These are phyloP conservation scores for Rissa tridactyla DNA, from an alignment of 2,113 vertebrate species.

Conservation along the genomic window DNA sequence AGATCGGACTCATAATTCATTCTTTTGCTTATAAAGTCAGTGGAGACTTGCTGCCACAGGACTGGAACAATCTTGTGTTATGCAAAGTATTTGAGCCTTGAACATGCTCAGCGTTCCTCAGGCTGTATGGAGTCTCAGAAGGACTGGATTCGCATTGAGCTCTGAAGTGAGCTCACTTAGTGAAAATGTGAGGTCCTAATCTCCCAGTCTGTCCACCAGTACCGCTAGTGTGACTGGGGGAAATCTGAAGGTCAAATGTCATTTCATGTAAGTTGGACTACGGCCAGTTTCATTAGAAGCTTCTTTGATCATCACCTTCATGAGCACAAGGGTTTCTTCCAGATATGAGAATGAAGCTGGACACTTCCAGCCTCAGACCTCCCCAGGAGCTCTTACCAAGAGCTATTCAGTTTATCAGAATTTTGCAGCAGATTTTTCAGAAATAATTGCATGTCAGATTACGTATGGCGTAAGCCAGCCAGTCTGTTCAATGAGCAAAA, in stretches of 20 bases:
- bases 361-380: not conserved
- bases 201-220: not conserved
- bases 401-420: not conserved
- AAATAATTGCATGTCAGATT: not conserved
- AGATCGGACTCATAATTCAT: not conserved
- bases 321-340: not conserved
- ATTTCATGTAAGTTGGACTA: not conserved
- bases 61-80: not conserved
- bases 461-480: not conserved
- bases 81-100: not conserved
- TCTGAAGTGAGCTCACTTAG: not conserved
- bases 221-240: not conserved
- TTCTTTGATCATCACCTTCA: not conserved
- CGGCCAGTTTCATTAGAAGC: not conserved
- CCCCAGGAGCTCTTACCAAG: not conserved
- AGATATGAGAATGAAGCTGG: not conserved
- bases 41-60: not conserved
- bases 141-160: not conserved
- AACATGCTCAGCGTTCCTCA: accelerated
- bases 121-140: not conserved
- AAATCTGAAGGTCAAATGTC: not conserved
- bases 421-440: not conserved
- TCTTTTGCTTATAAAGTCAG: not conserved
- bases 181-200: not conserved
- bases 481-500: not conserved